These are phyloP conservation scores for Lampris megalopsis DNA, from an alignment of 2,113 vertebrate genomes.

Conservation along the genomic window DNA sequence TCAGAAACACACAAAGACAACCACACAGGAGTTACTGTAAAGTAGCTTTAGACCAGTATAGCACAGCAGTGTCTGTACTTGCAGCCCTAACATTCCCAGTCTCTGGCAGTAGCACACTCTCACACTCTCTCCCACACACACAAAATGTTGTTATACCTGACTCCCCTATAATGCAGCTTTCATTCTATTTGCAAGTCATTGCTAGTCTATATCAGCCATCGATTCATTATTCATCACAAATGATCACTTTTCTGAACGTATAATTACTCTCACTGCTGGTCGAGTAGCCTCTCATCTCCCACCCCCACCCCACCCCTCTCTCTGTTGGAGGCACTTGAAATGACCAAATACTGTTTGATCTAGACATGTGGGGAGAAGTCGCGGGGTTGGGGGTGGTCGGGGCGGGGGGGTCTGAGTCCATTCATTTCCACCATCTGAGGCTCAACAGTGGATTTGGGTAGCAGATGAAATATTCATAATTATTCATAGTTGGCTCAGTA, in stretches of 20 bases:
- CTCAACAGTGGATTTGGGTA: conserved; percentile 95
- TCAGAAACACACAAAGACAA: too few relatives aligned
- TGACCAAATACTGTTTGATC: conserved; percentile 95
- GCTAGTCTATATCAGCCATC: conserved; percentile 76
- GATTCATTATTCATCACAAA: conserved; percentile 81
- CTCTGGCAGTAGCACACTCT: conserved; percentile 7
- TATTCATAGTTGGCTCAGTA: conserved; percentile 80
- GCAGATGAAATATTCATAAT: conserved; percentile 95
- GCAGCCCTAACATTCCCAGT: neutral
- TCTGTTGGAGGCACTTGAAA: conserved; percentile 84
- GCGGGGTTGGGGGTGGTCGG: neutral
- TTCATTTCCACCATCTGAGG: conserved; percentile 93
- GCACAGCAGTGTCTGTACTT: too few relatives aligned
- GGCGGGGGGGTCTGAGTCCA: conserved; percentile 76
- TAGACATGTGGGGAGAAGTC: conserved; percentile 85
- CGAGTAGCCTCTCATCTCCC: conserved; percentile 58
- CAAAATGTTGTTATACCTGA: conserved; percentile 64
- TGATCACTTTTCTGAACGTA: conserved; percentile 78
- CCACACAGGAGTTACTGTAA: too few relatives aligned
- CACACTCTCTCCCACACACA: conserved; percentile 11
- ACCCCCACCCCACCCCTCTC: conserved; percentile 38
- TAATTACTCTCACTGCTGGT: conserved; percentile 81
- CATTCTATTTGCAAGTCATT: conserved; percentile 71
- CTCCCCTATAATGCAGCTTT: conserved; percentile 59
- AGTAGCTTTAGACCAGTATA: too few relatives aligned